phyloP scores from a whole-genome alignment of 1,140 invertebrate genomes.

The Mylabris phalerata region DNA sequence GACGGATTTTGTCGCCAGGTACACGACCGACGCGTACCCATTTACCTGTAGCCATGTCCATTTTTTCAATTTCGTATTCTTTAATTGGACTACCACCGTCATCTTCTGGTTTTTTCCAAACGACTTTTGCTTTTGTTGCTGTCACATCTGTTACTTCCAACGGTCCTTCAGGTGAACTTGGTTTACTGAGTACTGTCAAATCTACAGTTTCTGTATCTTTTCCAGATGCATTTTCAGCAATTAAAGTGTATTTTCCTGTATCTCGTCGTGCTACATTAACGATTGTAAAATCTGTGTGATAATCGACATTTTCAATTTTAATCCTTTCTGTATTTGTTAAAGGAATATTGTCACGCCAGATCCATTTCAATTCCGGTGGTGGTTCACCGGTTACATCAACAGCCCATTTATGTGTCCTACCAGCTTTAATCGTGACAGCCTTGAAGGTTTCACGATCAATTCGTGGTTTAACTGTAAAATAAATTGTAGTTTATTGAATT shows the following conservation, averaged over 20 bases:
- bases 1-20: constrained; percentile 63
- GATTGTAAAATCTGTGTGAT: constrained; percentile 86
- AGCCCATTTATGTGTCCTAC: constrained; percentile 86
- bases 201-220: constrained; percentile 85
- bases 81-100: constrained; percentile 91
- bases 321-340: constrained; percentile 76
- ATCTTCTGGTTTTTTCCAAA: constrained; percentile 86
- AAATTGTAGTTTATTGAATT: constrained; percentile 1
- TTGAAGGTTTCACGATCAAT: constrained; percentile 89
- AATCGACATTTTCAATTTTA: constrained; percentile 83
- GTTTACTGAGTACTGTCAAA: constrained; percentile 83
- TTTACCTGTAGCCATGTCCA: constrained; percentile 82
- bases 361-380: constrained; percentile 77
- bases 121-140: constrained; percentile 78
- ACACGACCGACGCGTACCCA: constrained; percentile 80
- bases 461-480: constrained; percentile 60
- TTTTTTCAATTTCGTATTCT: constrained; percentile 92
- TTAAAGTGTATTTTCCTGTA: constrained; percentile 85
- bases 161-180: constrained; percentile 80
- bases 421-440: constrained; percentile 77
- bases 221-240: constrained; percentile 84
- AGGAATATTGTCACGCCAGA: constrained; percentile 75
- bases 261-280: constrained; percentile 77
- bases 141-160: constrained; percentile 80
- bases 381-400: constrained; percentile 89